A percentile compares a stretch with the other conserved stretches of the same genome.
Conservation (phyloP, 2,113 vertebrate genomes). For the Sturnira hondurensis region DNA sequence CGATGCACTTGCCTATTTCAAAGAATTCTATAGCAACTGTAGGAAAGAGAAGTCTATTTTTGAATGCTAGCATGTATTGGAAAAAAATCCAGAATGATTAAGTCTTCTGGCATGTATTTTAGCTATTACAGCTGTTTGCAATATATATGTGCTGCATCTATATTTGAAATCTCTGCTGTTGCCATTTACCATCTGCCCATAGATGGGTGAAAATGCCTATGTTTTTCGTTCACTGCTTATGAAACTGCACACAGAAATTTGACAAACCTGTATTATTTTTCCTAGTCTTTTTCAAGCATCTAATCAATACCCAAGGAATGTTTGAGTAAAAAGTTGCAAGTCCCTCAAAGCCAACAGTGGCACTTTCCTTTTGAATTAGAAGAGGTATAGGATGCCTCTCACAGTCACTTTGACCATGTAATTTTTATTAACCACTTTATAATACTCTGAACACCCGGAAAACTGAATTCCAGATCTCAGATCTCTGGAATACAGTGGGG, state of each 20-base stretch:
- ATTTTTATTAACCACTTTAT: background rate
- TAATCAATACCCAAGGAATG: conserved; percentile 23
- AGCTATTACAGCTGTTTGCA: conserved; percentile 69
- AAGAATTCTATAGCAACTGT: conserved; percentile 44
- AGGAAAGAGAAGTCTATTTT: conserved; percentile 63
- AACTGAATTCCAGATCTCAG: background rate
- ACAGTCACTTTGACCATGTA: background rate
- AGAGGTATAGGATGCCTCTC: background rate
- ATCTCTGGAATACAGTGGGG: background rate
- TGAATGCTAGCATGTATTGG: conserved; percentile 38
- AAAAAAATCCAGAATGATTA: conserved; percentile 55
- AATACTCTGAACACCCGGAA: background rate
- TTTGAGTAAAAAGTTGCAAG: conserved; percentile 2
- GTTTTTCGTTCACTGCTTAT: conserved; percentile 55
- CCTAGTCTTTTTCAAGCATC: conserved; percentile 35
- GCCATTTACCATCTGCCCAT: conserved; percentile 56
- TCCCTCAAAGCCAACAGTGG: background rate
- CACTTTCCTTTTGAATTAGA: background rate
- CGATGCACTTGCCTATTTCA: conserved; percentile 50
- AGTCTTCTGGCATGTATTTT: conserved; percentile 59
- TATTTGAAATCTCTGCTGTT: conserved; percentile 63
- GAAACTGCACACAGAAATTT: conserved; percentile 57
- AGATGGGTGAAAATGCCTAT: conserved; percentile 58
- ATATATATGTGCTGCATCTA: conserved; percentile 57
- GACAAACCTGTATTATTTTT: conserved; percentile 59